These are phyloP conservation scores for Nebria brevicollis DNA, from an alignment of 2,888 invertebrate genomes.

Conservation along the genomic window DNA sequence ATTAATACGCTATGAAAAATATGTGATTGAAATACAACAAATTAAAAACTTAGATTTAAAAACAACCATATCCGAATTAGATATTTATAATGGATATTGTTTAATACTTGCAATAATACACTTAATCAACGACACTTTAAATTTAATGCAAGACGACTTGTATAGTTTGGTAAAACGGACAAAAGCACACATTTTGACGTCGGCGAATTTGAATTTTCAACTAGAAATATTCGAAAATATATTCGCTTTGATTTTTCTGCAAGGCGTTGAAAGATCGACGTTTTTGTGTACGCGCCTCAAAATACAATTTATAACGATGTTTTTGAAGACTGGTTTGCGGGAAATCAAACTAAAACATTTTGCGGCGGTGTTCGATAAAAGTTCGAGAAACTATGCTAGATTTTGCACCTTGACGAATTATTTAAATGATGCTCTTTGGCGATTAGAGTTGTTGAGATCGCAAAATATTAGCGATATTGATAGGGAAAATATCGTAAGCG, in stretches of 20 bases:
- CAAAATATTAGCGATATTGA: constrained; percentile 55
- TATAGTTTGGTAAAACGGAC: constrained; percentile 64
- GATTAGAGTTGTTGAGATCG: constrained; percentile 71
- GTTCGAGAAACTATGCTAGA: constrained; percentile 55
- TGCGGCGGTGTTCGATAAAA: constrained; percentile 56
- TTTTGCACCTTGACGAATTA: constrained; percentile 62
- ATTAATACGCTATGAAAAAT: constrained; percentile 41
- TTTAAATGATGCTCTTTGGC: constrained; percentile 77
- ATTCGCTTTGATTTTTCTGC: constrained; percentile 76
- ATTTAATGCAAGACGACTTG: constrained; percentile 60
- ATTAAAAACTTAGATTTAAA: constrained; percentile 38
- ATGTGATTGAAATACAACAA: constrained; percentile 37
- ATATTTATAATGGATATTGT: constrained; percentile 66
- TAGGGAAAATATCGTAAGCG: constrained; percentile 52
- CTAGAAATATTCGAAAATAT: constrained; percentile 77
- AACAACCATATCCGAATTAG: constrained; percentile 56
- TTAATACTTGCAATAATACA: constrained; percentile 56
- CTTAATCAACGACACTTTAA: constrained; percentile 57
- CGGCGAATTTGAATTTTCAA: constrained; percentile 65
- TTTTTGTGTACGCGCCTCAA: constrained; percentile 71
- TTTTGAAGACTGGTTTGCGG: constrained; percentile 68
- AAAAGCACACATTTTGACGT: constrained; percentile 64
- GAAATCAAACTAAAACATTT: constrained; percentile 62
- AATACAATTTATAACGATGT: constrained; percentile 68
- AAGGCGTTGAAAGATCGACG: constrained; percentile 63